Evolutionary conservation across 2,797 vertebrate genomes (phyloP).

Genomic region (Antrozous pallidus): DNA sequence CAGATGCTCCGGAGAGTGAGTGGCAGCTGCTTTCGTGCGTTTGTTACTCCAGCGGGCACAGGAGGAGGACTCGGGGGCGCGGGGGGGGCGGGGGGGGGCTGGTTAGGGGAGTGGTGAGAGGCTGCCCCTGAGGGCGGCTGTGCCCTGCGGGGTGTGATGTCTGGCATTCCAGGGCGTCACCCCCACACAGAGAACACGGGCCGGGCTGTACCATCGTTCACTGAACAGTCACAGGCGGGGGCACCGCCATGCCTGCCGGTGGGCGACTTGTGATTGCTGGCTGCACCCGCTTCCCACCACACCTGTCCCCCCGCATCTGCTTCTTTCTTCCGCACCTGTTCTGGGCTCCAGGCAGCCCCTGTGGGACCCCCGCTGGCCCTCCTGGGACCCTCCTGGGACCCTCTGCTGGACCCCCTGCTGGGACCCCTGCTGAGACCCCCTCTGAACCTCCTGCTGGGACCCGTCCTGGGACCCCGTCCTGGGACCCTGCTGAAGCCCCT

Average conservation of each 20-base stretch:
- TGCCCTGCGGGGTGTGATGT: background rate
- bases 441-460: too few species aligned
- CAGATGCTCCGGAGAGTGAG: background rate
- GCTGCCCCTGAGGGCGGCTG: background rate
- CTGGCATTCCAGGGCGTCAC: background rate
- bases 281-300: background rate
- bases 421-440: too few species aligned
- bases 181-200: too few species aligned
- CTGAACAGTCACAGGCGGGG: background rate
- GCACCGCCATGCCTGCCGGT: background rate
- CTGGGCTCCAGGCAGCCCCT: background rate
- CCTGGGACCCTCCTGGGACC: too few species aligned
- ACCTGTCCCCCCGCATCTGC: background rate
- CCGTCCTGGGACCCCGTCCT: too few species aligned
- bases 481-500: too few species aligned
- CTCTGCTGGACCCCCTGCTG: too few species aligned
- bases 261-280: fast-evolving
- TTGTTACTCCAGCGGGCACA: fast-evolving
- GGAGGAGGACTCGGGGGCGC: background rate
- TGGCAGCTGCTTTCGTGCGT: background rate
- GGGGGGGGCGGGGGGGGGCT: background rate
- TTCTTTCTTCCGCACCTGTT: background rate
- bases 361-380: too few species aligned
- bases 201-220: too few species aligned
- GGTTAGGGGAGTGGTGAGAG: background rate